These are phyloP conservation scores for Henicopernis longicauda DNA, from an alignment of 2,113 vertebrate species.

Conservation along the genomic window DNA sequence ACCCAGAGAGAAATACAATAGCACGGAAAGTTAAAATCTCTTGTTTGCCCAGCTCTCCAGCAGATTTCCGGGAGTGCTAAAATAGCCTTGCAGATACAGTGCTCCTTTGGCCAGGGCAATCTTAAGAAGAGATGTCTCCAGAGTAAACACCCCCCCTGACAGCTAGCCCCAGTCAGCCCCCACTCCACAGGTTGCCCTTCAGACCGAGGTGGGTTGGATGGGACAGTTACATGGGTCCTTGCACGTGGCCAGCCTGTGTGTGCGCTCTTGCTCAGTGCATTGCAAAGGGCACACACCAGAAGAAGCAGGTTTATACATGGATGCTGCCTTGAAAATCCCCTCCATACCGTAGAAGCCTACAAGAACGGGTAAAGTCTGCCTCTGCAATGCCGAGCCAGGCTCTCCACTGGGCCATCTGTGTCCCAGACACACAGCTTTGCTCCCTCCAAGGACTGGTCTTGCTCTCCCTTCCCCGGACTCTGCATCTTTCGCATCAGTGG, in stretches of 20 bases:
- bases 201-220: background rate
- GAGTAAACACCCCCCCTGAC: background rate
- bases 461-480: background rate
- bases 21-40: background rate
- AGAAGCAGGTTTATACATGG: background rate
- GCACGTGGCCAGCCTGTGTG: background rate
- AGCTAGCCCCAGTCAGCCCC: too few species aligned
- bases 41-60: background rate
- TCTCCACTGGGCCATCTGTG: fast-evolving
- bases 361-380: background rate
- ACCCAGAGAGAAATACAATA: background rate
- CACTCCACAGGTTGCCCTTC: background rate
- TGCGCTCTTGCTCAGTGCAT: background rate
- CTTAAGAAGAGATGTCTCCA: background rate
- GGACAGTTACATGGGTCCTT: background rate
- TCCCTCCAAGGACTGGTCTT: background rate
- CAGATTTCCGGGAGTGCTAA: background rate
- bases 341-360: background rate
- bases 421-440: background rate
- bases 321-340: background rate
- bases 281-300: background rate
- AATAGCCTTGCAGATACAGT: background rate
- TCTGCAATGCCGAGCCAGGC: background rate
- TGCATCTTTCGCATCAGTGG: background rate
- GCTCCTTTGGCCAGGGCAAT: background rate